Evolutionary conservation across 2,113 vertebrate species (phyloP).

Genomic region (Notarius lentiginosus): DNA sequence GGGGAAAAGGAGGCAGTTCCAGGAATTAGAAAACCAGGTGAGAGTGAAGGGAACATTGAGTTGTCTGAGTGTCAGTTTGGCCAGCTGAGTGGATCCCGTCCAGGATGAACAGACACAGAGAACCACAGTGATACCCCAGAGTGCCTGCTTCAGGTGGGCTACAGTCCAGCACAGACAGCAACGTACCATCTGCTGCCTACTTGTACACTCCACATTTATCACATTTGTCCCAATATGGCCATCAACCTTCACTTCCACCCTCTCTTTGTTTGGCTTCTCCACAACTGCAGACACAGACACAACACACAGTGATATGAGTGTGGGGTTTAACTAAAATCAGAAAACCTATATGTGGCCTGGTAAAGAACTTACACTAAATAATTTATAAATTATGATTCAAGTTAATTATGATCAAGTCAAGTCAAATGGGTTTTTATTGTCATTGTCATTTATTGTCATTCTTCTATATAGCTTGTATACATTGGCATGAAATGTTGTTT

Average conservation of each 20-base stretch:
- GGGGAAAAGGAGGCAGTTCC: slow-evolving; percentile 84
- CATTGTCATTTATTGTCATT: background rate
- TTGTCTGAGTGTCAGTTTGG: slow-evolving; percentile 77
- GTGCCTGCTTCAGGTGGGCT: slow-evolving; percentile 64
- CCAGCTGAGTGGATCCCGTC: slow-evolving; percentile 80
- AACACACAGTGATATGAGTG: slow-evolving; percentile 5
- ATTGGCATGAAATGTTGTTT: background rate
- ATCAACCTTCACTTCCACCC: slow-evolving; percentile 68
- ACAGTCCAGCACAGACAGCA: slow-evolving; percentile 70
- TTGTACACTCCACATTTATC: slow-evolving; percentile 55
- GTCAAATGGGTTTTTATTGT: background rate
- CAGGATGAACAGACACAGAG: slow-evolving; percentile 78
- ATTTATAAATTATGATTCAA: background rate
- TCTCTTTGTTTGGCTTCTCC: slow-evolving; percentile 71
- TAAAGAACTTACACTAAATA: background rate
- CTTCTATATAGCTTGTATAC: background rate
- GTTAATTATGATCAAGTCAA: background rate
- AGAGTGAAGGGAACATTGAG: slow-evolving; percentile 81
- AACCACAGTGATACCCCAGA: slow-evolving; percentile 77
- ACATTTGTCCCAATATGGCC: slow-evolving; percentile 65
- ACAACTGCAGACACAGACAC: slow-evolving; percentile 68
- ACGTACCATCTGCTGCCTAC: slow-evolving; percentile 53
- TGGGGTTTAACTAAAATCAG: background rate
- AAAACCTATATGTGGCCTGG: background rate
- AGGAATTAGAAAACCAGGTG: slow-evolving; percentile 84